Base-by-base conservation (phyloP, 2,113 vertebrate genomes). In the Dunckerocampus dactyliophorus region DNA sequence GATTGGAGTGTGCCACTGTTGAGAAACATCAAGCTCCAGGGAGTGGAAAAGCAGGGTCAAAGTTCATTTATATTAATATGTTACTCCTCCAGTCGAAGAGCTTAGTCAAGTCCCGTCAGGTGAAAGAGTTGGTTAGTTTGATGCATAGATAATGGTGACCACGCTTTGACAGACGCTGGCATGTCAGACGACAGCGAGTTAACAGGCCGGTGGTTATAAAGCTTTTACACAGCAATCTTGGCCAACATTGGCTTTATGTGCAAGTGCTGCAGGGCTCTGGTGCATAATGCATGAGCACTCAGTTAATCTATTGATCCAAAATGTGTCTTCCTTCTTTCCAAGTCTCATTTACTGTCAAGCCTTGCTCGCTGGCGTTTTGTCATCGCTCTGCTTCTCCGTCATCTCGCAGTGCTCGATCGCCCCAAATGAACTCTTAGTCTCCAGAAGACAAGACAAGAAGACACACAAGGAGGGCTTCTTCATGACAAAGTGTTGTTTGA, bases 301-400 rank as follows among this genome's bases (percentile, higher is more conserved):
- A 90, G 89, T 90, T 92, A 91, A 92, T 92, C 90, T 90, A 92
- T 92, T 85, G 90, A 92, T 90, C 88, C 81, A 69, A 81, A 83
- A 84, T 83, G 83, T 88, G 81, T 83, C 87, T 86, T 81, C 81
- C 77, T 76, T 82, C 71, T 80, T 74, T 73, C 76, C 80, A 73
- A 70, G 79, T 81, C 83, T 85, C 83, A 74, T 87, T 85, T 77
- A 73, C 74, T 79, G 64, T 80, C 82, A 43, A 67, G 61, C 76
- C 66, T 72, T 62, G 75, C 75, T 75, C 24, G 74, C 75, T 75
- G 24, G 68, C 64, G 22, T 61, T 72, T 64, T 80, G 75, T 81
- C 83, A 64, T 47, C 48, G 48, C 4, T 22, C 47, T 56, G 71
- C 4, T 71, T 58, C 69, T 43, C 39, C 12, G 12, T 43, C 39